These are phyloP conservation scores for Agrypnia vestita DNA, from an alignment of 1,140 invertebrate species.

Conservation along the genomic window DNA sequence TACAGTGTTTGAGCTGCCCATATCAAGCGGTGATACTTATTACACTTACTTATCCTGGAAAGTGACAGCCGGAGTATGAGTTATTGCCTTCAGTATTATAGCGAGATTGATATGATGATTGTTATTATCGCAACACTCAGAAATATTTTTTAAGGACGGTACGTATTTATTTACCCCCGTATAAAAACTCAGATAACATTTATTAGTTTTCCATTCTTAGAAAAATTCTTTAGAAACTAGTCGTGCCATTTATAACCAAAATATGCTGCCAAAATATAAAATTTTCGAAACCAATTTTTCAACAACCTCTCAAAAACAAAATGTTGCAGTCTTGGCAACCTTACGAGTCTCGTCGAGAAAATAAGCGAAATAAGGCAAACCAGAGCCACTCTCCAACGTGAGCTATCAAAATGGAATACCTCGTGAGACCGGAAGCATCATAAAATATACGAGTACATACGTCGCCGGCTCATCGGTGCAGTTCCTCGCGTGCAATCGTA, in stretches of 20 bases:
- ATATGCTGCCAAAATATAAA: not conserved
- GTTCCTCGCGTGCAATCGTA: not conserved
- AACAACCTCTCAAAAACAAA: not conserved
- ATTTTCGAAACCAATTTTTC: not conserved
- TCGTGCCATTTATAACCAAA: not conserved
- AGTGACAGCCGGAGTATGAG: no score
- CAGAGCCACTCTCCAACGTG: not conserved
- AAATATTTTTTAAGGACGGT: no score
- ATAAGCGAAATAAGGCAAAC: not conserved
- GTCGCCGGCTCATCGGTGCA: not conserved
- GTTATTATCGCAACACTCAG: no score
- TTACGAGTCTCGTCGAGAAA: slow-evolving; percentile 1
- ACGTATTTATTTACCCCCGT: no score
- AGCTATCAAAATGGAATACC: not conserved
- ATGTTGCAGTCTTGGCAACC: slow-evolving; percentile 2
- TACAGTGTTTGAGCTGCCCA: no score
- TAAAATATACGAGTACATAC: not conserved
- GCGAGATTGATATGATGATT: no score
- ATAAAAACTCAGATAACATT: no score
- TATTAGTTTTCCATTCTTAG: no score
- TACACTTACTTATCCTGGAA: no score
- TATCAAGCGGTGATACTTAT: no score
- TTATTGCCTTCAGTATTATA: no score
- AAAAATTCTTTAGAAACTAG: no score
- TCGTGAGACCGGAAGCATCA: not conserved